phyloP scores from a whole-genome alignment of 2,113 vertebrate genomes.

The Anthoscopus minutus region DNA sequence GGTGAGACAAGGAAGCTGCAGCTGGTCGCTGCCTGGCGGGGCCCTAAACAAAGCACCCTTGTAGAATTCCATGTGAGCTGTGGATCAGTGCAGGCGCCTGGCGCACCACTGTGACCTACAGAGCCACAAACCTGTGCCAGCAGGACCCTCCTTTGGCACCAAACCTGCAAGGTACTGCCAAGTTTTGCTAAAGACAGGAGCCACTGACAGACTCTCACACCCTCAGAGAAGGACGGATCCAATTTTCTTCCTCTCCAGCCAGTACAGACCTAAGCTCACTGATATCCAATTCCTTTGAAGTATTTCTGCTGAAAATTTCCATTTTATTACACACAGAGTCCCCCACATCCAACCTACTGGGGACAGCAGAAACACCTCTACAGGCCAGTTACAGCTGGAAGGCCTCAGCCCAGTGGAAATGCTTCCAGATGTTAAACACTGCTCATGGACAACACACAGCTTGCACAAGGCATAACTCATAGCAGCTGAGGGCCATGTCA shows the following conservation, averaged over 20 bases:
- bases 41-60: not conserved
- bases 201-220: not conserved
- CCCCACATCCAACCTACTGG: no score
- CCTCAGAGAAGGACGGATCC: not conserved
- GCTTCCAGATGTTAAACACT: not conserved
- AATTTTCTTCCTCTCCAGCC: not conserved
- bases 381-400: rapidly evolving
- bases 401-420: not conserved
- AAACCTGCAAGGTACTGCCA: not conserved
- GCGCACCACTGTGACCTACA: rapidly evolving
- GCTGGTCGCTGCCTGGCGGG: not conserved
- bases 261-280: not conserved
- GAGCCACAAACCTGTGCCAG: rapidly evolving
- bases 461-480: not conserved
- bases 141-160: not conserved
- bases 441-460: rapidly evolving
- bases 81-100: not conserved
- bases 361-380: not conserved
- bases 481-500: not conserved
- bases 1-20: not conserved
- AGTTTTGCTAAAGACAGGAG: not conserved
- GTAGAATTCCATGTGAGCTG: not conserved
- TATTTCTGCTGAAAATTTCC: not conserved
- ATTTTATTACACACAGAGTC: not conserved
- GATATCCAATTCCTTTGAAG: not conserved